Evolutionary conservation across 2,888 invertebrate genomes (phyloP).

Genomic region (Agrypnus murinus): DNA sequence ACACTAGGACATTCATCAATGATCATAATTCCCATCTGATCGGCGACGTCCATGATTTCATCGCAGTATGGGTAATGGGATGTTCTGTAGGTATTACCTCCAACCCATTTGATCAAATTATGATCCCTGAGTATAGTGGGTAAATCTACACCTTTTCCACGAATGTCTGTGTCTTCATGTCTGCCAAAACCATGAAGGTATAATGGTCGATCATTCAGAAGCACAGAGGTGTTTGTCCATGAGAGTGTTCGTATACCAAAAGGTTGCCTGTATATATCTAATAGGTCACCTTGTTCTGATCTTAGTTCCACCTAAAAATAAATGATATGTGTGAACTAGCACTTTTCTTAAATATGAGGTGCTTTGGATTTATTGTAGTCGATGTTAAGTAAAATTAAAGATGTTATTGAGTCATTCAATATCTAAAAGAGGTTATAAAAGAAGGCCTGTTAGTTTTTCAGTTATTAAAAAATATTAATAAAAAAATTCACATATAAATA

Average conservation of each 20-base stretch:
- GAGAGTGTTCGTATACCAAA: slow-evolving; percentile 90
- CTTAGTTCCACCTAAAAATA: slow-evolving; percentile 42
- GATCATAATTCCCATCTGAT: slow-evolving; percentile 93
- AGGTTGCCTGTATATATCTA: slow-evolving; percentile 89
- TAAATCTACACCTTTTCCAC: slow-evolving; percentile 95
- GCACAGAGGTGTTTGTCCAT: slow-evolving; percentile 84
- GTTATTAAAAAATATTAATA: too few relatives aligned
- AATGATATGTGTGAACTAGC: too few relatives aligned
- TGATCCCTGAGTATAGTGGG: slow-evolving; percentile 93
- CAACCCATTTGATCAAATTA: slow-evolving; percentile 95
- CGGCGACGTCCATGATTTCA: slow-evolving; percentile 96
- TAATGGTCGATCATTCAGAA: slow-evolving; percentile 88
- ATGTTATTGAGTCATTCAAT: too few relatives aligned
- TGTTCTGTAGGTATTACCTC: slow-evolving; percentile 95
- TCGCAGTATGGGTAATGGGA: slow-evolving; percentile 99
- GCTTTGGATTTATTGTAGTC: too few relatives aligned
- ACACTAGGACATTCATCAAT: slow-evolving; percentile 97
- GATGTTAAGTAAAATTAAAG: too few relatives aligned
- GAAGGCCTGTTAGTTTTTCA: too few relatives aligned
- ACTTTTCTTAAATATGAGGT: too few relatives aligned
- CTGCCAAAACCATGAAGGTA: slow-evolving; percentile 96
- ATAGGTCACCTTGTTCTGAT: slow-evolving; percentile 60
- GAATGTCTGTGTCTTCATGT: slow-evolving; percentile 95
- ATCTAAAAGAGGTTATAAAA: too few relatives aligned
- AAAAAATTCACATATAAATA: too few relatives aligned